Evolutionary conservation across 2,888 invertebrate genomes (phyloP), one percentile per base, ranked within the genome.

Genomic region (Cerceris rybyensis): DNA sequence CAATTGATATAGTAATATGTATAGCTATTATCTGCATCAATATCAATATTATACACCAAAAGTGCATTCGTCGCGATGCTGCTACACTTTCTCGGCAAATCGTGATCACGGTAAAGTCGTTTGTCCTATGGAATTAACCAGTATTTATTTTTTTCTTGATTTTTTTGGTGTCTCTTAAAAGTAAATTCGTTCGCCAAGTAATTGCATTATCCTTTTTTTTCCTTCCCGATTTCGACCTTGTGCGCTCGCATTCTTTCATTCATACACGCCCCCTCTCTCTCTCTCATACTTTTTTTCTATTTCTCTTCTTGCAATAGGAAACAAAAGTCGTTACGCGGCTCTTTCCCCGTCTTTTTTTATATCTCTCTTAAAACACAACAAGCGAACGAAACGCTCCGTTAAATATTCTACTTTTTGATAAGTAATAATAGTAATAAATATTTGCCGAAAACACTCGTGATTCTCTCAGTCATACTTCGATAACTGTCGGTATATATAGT

Each of bases 1-100:
- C 88, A 89, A 84, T 87, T 89, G 87, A 87, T 88, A 88, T 88
- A 85, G 72, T 86, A 85, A 76, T 84, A 80, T 83, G 78, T 84
- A 81, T 82, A 84, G 72, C 78, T 83, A 80, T 79, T 82, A 81
- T 84, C 74, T 86, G 78, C 75, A 83, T 85, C 77, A 81, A 82
- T 83, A 83, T 78, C 81, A 71, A 77, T 85, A 82, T 78, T 80
- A 74, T 85, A 81, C 81, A 86, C 82, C 77, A 74, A 83, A 78
- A 86, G 83, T 82, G 80, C 80, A 83, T 84, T 78, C 80, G 80
- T 78, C 80, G 76, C 77, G 72, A 72, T 83, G 71, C 66, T 61
- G 52, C 43, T 82, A 80, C 69, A 72, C 8, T 76, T 80, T 80
- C 14, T 80, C 71, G 69, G 59, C 64, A 74, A 55, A 81, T 78